Base-by-base conservation (phyloP, 37 sponge, comb jelly and placozoan species). In the Chondrilla cf. caribensis region DNA sequence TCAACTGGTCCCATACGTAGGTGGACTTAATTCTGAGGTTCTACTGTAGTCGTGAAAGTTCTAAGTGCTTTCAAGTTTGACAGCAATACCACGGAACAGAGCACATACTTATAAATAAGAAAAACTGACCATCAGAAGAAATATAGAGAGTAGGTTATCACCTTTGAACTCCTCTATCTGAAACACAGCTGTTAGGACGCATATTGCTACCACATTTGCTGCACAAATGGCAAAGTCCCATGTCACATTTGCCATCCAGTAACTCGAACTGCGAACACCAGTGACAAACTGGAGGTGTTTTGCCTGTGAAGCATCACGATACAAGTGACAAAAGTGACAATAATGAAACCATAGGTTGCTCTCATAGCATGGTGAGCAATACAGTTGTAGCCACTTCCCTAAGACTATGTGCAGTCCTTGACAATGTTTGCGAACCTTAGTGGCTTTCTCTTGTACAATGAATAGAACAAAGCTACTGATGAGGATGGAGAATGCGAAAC, bases 191-290 rank as follows among this genome's bases (percentile, higher is more conserved):
- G 35, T n/a, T 14, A 81, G 2, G n/a, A 81, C 36, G 44, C 31
- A 2, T 14, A 40, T 18, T 4, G 65, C 8, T 33, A 38, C 33
- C 2, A 38, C 15, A 29, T 21, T 39, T 18, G 40, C 24, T 7
- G 65, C 25, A 65, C 31, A 25, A 9, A 21, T 66, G 29, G 60
- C 19, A 6, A 66, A 1, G 24, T 81, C 82, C 42, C 42, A 62
- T 18, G 47, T 24, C 29, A 65, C 32, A n/a, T 26, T 81, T 7
- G 82, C 67, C 70, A 81, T 32, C 82, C 82, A 81, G 82, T 66
- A 81, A 14, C 67, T 38, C 3, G 39, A 38, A 11, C 4, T 31
- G 71, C 28, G 71, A 3, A 70, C 71, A 38, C 71, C 71, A 8
- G 38, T 37, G 19, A 70, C 71, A 70, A 70, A 36, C 18, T 70